A percentile compares a stretch with the other conserved stretches of the same genome.
Conservation (phyloP, 2,113 vertebrate genomes). For the Anguilla japonica region DNA sequence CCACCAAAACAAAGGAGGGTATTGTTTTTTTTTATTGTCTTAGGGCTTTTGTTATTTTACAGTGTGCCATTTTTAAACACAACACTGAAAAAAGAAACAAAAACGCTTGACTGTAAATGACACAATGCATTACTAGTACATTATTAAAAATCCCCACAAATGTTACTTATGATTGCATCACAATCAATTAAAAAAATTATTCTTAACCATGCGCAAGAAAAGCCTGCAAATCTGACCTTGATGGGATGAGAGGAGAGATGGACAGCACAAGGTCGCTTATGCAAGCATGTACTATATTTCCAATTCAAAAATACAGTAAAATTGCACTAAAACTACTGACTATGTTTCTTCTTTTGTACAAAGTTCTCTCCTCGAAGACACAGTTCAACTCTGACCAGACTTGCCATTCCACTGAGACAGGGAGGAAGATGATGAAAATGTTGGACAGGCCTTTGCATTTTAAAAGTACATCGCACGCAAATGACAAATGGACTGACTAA, state of each 20-base stretch:
- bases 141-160: not conserved
- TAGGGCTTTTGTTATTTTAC: not conserved
- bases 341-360: not conserved
- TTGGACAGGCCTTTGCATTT: not conserved
- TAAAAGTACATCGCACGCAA: constrained; percentile 14
- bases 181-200: not conserved
- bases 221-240: no score
- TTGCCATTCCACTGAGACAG: not conserved
- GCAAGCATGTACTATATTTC: not conserved
- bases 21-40: constrained; percentile 1
- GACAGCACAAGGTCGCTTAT: no score
- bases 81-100: not conserved
- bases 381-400: not conserved
- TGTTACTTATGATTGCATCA: not conserved
- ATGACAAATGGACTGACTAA: constrained; percentile 6
- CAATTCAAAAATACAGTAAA: not conserved
- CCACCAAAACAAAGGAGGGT: constrained; percentile 12
- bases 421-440: not conserved
- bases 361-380: not conserved
- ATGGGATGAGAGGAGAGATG: no score
- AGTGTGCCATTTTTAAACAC: not conserved
- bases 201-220: no score
- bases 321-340: not conserved
- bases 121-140: not conserved
- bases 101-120: constrained; percentile 4